A percentile compares a stretch with the other conserved stretches of the same genome.
Evolutionary conservation across 2,888 invertebrate genomes (phyloP).

Genomic region (Brenthis daphne): DNA sequence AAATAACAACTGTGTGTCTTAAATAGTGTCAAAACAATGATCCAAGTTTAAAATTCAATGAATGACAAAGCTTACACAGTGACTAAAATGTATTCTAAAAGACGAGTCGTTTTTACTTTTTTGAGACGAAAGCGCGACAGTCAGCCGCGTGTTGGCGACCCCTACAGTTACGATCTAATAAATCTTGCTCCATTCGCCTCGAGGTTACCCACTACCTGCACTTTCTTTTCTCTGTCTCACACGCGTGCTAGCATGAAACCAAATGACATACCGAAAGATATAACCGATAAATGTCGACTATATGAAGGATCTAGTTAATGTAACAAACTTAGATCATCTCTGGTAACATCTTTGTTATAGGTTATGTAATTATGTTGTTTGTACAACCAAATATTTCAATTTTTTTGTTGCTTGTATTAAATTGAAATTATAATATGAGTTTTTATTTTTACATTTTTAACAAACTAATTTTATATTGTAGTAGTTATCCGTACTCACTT

Average conservation of each 20-base stretch:
- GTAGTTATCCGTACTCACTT: too few species aligned
- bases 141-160: conserved; percentile 64
- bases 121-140: conserved; percentile 48
- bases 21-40: conserved; percentile 13
- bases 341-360: not conserved
- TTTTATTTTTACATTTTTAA: too few species aligned
- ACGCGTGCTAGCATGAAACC: conserved; percentile 55
- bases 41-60: conserved; percentile 11
- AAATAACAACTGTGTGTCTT: not conserved
- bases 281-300: conserved; percentile 22
- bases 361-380: not conserved
- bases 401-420: not conserved
- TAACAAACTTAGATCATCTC: not conserved
- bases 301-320: conserved; percentile 23
- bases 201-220: conserved; percentile 72
- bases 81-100: conserved; percentile 17
- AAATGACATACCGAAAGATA: conserved; percentile 46
- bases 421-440: not conserved
- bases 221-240: conserved; percentile 78
- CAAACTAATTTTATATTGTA: too few species aligned
- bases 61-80: conserved; percentile 17
- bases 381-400: too few species aligned
- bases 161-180: conserved; percentile 79
- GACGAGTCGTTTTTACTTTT: conserved; percentile 25
- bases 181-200: conserved; percentile 64